Evolutionary conservation across 2,797 vertebrate genomes (phyloP).

Genomic region (Poecilia wingei): DNA sequence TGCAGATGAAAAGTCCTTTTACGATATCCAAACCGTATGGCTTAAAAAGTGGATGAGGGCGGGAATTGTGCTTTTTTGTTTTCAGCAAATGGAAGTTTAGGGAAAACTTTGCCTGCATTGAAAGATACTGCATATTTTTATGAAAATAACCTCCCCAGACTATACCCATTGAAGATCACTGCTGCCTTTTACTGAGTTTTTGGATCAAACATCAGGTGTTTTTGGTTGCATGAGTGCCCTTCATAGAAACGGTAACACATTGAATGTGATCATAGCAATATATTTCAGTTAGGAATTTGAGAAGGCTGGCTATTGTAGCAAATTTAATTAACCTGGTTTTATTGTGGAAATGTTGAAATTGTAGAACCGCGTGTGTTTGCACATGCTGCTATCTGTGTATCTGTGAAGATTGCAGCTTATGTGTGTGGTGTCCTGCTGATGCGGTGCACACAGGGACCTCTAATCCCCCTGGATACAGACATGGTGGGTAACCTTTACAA

Average conservation of each 20-base stretch:
- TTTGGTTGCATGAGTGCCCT: not conserved
- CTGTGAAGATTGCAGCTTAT: slow-evolving; percentile 9
- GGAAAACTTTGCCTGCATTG: not conserved
- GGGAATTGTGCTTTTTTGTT: not conserved
- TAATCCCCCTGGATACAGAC: slow-evolving; percentile 44
- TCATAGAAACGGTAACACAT: not conserved
- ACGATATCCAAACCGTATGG: not conserved
- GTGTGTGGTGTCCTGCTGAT: slow-evolving; percentile 28
- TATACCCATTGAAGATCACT: not conserved
- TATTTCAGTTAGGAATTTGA: slow-evolving; percentile 1
- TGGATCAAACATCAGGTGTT: not conserved
- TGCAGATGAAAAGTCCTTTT: not conserved
- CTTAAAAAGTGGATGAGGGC: not conserved
- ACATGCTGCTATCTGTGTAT: slow-evolving; percentile 17
- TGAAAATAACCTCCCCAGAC: not conserved
- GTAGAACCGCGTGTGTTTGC: slow-evolving; percentile 28
- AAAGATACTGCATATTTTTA: not conserved
- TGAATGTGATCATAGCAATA: not conserved
- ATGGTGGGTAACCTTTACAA: slow-evolving; percentile 39
- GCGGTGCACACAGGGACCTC: slow-evolving; percentile 24
- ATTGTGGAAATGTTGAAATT: slow-evolving; percentile 9
- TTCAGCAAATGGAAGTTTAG: not conserved
- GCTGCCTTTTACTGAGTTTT: not conserved
- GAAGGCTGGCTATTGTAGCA: slow-evolving; percentile 12
- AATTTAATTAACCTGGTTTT: slow-evolving; percentile 1